phyloP scores from a whole-genome alignment of 2,113 vertebrate genomes.

The Lepisosteus osseus region DNA sequence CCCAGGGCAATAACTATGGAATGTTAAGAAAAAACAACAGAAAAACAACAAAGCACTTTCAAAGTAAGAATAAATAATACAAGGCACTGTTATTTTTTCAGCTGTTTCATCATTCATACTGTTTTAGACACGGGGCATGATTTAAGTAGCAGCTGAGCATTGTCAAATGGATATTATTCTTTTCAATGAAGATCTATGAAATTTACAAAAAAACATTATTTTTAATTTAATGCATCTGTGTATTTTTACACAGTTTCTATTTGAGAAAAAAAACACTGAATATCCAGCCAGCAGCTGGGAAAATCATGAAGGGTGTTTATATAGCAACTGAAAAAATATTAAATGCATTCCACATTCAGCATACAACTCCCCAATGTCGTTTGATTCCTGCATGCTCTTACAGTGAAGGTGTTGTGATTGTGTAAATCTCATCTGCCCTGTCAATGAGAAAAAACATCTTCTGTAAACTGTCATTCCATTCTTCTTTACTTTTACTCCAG shows the following conservation, averaged over 20 bases:
- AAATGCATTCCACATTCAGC: conserved; percentile 3
- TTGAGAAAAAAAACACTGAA: neutral
- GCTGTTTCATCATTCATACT: conserved; percentile 23
- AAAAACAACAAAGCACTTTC: conserved; percentile 18
- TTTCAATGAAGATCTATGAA: conserved; percentile 27
- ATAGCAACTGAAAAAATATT: conserved; percentile 12
- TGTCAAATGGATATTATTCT: conserved; percentile 25
- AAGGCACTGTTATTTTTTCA: conserved; percentile 24
- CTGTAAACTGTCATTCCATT: neutral
- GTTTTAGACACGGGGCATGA: conserved; percentile 16
- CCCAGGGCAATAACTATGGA: conserved; percentile 4
- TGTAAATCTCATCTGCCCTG: neutral
- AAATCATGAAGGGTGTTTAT: conserved; percentile 12
- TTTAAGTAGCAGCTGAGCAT: conserved; percentile 28
- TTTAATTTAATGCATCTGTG: conserved; percentile 12
- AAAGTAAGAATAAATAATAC: conserved; percentile 18
- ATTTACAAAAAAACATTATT: conserved; percentile 15
- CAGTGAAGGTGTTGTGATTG: conserved; percentile 11
- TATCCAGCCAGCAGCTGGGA: conserved; percentile 14
- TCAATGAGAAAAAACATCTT: conserved; percentile 8
- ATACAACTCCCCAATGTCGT: neutral
- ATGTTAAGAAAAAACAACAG: conserved; percentile 13
- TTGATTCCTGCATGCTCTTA: neutral
- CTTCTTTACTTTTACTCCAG: neutral
- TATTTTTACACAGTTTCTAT: neutral